Base-by-base conservation (phyloP, 2,797 vertebrate species). In the Cryptoprocta ferox region DNA sequence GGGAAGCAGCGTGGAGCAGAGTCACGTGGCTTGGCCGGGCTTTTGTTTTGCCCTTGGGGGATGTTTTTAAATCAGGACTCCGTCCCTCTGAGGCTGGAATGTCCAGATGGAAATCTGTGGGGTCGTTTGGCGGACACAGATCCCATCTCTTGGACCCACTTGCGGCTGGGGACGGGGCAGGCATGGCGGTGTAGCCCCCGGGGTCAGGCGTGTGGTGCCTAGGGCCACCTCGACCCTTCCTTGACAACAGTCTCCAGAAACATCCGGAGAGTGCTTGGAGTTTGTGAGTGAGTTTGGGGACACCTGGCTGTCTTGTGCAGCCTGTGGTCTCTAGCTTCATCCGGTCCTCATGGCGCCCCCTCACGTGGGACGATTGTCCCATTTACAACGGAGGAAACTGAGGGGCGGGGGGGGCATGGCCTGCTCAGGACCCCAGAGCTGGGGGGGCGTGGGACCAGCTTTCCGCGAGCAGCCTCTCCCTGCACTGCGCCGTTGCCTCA, bases 31-130 rank as follows among this genome's bases (percentile, higher is more conserved):
- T 59, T 21, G 75, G 66, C 35, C 9, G 0, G 3, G 82, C n/a
- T 39, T 61, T 59, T 26, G 21, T 14, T 71, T 85, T 70, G 5
- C 53, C 35, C 66, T 32, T 3, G 35, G 37, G 84, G 10, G 19
- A 12, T 95, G 75, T 91, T 95, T 92, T 91, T 83, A 56, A 89
- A 24, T 45, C 93, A 66, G 42, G 48, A 24, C 32, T 95, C 6
- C 3, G 24, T n/a, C 37, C 61, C 61, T 88, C 16, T 2, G 7
- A 87, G 65, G 73, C 68, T 66, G n/a, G 39, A 82, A 6, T 12
- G 50, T 50, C 10, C 76, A 66, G 86, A 84, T 70, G 24, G 73
- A 73, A 93, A 91, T 91, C 87, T 63, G 1, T 63, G 21, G 42
- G 32, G 35, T 37, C 39, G 82, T 70, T 61, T 35, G 56, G 28